Evolutionary conservation across 2,888 invertebrate species (phyloP), one percentile per base, ranked within the genome.

Genomic region (Pollenia amentaria): DNA sequence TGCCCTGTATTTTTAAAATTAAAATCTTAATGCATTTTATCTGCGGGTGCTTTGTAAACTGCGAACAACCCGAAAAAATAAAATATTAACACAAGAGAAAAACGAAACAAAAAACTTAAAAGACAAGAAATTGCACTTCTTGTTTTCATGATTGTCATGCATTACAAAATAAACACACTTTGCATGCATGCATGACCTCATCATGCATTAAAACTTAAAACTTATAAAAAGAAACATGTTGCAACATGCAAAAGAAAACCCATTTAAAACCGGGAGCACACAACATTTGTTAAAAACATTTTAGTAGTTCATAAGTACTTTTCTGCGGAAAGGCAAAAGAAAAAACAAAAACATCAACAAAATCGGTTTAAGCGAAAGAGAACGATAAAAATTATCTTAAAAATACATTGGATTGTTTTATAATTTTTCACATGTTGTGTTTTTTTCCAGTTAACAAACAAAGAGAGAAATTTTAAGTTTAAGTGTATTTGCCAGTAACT

Each of bases 401-500:
- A 80, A 64, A 44, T 48, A 46, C 53, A 53, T 53, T 42, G 44
- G 55, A 16, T 60, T 85, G 64, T 69, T 40, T 11, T 48, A 38
- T 64, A 73, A 48, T 60, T 42, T 82, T 70, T 16, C 60, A 64
- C 29, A n/a, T 70, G 38, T 72, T 48, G 18, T 44, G 69, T 62
- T 64, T 70, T 65, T 42, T 18, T 55, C 42, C 4, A 29, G 16
- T 29, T 29, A 29, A 29, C 16, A 29, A n/a, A 48, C 9, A 44
- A 51, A 18, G 38, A 44, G 42, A 3, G 44, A 79, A 67, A 51
- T 62, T 79, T 79, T 79, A 18, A 75, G 70, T 82, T 79, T 83
- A 83, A 86, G 83, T 83, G 83, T 86, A 86, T 86, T 86, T 86
- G 51, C 72, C 38, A 86, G 83, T 83, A 76, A 86, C 86, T 86